These are phyloP conservation scores for Lagopus muta DNA, from an alignment of 2,113 vertebrate genomes.

Conservation along the genomic window DNA sequence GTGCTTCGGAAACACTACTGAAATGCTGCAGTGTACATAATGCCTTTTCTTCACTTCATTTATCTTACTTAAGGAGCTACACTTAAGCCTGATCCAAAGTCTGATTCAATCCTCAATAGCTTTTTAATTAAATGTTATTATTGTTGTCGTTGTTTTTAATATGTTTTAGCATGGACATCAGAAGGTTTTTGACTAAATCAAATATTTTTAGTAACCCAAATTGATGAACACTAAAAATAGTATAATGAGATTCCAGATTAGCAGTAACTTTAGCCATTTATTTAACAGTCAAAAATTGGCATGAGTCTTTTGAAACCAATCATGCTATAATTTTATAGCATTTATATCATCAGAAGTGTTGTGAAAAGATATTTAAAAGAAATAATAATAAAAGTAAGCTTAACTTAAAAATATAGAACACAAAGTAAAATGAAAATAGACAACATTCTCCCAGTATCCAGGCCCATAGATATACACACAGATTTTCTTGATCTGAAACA, in stretches of 20 bases:
- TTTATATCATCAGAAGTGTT: neutral
- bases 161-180: neutral
- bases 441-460: neutral
- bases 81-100: neutral
- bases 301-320: neutral
- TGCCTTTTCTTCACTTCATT: conserved; percentile 51
- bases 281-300: neutral
- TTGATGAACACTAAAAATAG: neutral
- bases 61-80: conserved; percentile 64
- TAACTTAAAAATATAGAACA: neutral
- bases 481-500: neutral
- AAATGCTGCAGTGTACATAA: conserved; percentile 53
- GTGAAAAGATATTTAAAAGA: neutral
- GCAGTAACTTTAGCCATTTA: neutral
- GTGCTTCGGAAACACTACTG: conserved; percentile 26
- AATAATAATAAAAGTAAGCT: neutral
- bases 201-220: conserved; percentile 43
- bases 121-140: neutral
- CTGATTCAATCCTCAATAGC: neutral
- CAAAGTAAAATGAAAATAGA: neutral
- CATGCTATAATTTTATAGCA: neutral
- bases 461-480: neutral
- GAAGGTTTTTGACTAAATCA: neutral
- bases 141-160: neutral
- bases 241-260: neutral